Percentiles rank a stretch among this genome's conserved stretches.
These are phyloP conservation scores for Miltochrista miniata DNA, from an alignment of 2,888 invertebrate genomes.

Conservation along the genomic window DNA sequence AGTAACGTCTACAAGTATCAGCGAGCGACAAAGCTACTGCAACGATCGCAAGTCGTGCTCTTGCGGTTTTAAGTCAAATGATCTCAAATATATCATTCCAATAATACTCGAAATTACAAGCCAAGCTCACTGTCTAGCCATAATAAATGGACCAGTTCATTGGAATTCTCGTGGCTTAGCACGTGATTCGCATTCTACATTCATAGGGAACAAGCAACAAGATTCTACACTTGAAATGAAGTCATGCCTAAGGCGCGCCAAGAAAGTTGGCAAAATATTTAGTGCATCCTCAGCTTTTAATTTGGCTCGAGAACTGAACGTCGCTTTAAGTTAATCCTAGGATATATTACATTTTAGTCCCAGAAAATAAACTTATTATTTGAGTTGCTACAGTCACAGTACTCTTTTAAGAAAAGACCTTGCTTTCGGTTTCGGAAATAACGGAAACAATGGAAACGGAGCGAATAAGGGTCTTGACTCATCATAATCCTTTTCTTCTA, in stretches of 20 bases:
- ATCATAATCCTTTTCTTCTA: too few relatives aligned
- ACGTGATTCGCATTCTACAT: slow-evolving; percentile 61
- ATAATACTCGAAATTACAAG: slow-evolving; percentile 42
- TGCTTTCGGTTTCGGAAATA: too few relatives aligned
- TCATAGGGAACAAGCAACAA: slow-evolving; percentile 45
- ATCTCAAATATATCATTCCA: slow-evolving; percentile 34
- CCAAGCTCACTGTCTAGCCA: slow-evolving; percentile 45
- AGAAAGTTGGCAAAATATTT: slow-evolving; percentile 57
- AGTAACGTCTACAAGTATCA: not conserved
- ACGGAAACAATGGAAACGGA: too few relatives aligned
- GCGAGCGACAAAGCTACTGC: not conserved
- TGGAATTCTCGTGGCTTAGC: slow-evolving; percentile 48
- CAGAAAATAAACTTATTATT: not conserved
- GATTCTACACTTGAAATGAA: slow-evolving; percentile 40
- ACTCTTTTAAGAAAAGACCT: too few relatives aligned
- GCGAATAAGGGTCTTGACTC: too few relatives aligned
- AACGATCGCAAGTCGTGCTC: not conserved
- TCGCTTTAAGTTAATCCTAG: slow-evolving; percentile 23
- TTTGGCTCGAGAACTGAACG: slow-evolving; percentile 41
- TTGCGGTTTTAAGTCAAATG: slow-evolving; percentile 18
- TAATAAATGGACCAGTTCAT: slow-evolving; percentile 48
- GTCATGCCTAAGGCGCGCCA: slow-evolving; percentile 26
- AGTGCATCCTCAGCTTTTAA: slow-evolving; percentile 51
- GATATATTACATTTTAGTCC: slow-evolving; percentile 19
- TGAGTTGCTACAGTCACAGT: not conserved